phyloP scores from a whole-genome alignment of 2,888 invertebrate species.

The Synergus japonicus region DNA sequence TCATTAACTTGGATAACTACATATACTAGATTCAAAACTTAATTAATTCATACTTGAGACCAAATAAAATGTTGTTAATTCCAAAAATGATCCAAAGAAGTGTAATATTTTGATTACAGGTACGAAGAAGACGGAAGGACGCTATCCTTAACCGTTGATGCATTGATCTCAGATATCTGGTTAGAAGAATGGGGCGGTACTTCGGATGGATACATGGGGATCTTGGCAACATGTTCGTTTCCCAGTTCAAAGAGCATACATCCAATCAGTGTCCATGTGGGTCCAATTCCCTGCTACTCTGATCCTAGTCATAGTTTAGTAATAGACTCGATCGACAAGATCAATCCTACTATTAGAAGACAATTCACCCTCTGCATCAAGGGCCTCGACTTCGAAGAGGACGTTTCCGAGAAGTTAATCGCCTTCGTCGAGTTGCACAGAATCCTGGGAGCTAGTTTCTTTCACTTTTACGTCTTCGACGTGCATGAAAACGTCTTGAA shows the following conservation, averaged over 20 bases:
- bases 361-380: slow-evolving; percentile 86
- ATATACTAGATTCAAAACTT: too few relatives aligned
- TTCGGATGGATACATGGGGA: slow-evolving; percentile 79
- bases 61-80: too few relatives aligned
- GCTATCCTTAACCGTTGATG: slow-evolving; percentile 80
- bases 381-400: slow-evolving; percentile 83
- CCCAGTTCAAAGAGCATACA: slow-evolving; percentile 75
- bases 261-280: slow-evolving; percentile 65
- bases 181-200: slow-evolving; percentile 81
- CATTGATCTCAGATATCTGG: slow-evolving; percentile 82
- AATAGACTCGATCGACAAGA: slow-evolving; percentile 48
- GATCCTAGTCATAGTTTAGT: slow-evolving; percentile 75
- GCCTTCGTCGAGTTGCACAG: slow-evolving; percentile 86
- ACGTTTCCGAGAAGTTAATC: slow-evolving; percentile 81
- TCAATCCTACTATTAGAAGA: slow-evolving; percentile 53
- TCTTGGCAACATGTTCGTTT: slow-evolving; percentile 83
- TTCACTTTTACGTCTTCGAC: slow-evolving; percentile 83
- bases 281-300: slow-evolving; percentile 64
- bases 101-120: slow-evolving; percentile 59
- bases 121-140: slow-evolving; percentile 75
- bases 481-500: slow-evolving; percentile 80
- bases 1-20: too few relatives aligned
- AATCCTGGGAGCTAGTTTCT: slow-evolving; percentile 83
- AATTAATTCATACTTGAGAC: too few relatives aligned
- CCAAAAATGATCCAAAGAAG: too few relatives aligned